phyloP scores from a whole-genome alignment of 1,140 invertebrate genomes.

The Penaeus japonicus region DNA sequence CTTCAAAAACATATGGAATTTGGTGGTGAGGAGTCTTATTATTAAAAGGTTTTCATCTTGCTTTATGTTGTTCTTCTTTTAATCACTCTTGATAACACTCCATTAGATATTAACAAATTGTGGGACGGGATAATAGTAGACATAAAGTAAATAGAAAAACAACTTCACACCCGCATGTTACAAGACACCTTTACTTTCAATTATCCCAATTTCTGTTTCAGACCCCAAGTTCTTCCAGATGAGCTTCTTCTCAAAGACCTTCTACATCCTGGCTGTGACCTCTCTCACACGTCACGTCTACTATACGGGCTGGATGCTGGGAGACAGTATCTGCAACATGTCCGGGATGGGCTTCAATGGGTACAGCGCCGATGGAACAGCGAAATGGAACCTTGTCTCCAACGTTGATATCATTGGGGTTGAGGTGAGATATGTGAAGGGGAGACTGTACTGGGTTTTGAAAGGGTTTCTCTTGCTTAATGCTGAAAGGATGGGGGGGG shows the following conservation, averaged over 20 bases:
- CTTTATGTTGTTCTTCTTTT: no score
- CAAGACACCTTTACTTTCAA: background rate
- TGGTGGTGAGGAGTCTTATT: no score
- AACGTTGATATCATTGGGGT: constrained; percentile 90
- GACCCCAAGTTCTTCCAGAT: constrained; percentile 35
- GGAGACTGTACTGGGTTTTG: constrained; percentile 28
- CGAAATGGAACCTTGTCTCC: constrained; percentile 85
- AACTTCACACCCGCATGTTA: background rate
- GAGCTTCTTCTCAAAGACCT: constrained; percentile 70
- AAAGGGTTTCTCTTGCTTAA: background rate
- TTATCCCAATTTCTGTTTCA: background rate
- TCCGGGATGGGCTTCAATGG: constrained; percentile 92
- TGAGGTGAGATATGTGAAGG: constrained; percentile 86
- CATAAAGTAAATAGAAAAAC: no score
- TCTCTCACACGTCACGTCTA: constrained; percentile 88
- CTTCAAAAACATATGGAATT: no score
- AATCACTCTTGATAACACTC: no score
- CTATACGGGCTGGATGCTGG: constrained; percentile 95
- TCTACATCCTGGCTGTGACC: constrained; percentile 81
- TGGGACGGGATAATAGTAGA: no score
- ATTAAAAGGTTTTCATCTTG: no score
- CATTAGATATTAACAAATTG: no score
- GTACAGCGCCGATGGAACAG: constrained; percentile 75
- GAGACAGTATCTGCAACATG: constrained; percentile 93
- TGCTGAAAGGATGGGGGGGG: no score